Evolutionary conservation across 2,888 invertebrate genomes (phyloP), one percentile per base, ranked within the genome.

Genomic region (Pheosia gnoma): DNA sequence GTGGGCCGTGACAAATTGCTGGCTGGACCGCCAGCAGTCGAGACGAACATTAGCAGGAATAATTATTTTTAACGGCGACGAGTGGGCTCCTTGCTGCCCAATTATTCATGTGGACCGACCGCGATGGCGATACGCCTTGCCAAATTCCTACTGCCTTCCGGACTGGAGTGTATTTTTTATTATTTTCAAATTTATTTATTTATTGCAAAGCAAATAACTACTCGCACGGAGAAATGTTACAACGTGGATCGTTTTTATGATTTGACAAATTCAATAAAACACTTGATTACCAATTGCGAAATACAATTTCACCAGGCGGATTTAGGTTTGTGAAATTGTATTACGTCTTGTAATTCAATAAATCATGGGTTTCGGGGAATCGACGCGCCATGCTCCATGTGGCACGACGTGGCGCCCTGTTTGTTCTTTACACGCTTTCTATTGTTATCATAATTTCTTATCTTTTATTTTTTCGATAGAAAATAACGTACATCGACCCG

Each of bases 1-100:
- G 81, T 82, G 80, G 80, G 82, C 85, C 83, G 90, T 92, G 90
- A 92, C 90, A 92, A 92, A 93, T 91, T 85, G 86, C 89, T 78
- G 65, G 77, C 81, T 79, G 85, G 80, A 80, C 83, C 85, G 88
- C 88, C 89, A 87, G 86, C 86, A 87, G 84, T 85, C 84, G 85
- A 84, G 86, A 84, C 82, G 85, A 85, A 82, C 88, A 88, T 88
- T 90, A 88, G 85, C 85, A 79, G 82, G 83, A 86, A 90, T 91
- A 87, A 88, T 89, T 89, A 85, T 88, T 91, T 90, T 86, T 85
- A 88, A 87, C 77, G 75, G 81, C 81, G 77, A 78, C 77, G 84
- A 86, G 83, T 86, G 81, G 82, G 80, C 78, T 72, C 80, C 80
- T 84, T 81, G 75, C 74, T 69, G 70, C 77, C 81, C 87, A 88